Percentiles rank a stretch among this genome's conserved stretches.
Conservation (phyloP, 2,113 vertebrate species). For the Anoplopoma fimbria region DNA sequence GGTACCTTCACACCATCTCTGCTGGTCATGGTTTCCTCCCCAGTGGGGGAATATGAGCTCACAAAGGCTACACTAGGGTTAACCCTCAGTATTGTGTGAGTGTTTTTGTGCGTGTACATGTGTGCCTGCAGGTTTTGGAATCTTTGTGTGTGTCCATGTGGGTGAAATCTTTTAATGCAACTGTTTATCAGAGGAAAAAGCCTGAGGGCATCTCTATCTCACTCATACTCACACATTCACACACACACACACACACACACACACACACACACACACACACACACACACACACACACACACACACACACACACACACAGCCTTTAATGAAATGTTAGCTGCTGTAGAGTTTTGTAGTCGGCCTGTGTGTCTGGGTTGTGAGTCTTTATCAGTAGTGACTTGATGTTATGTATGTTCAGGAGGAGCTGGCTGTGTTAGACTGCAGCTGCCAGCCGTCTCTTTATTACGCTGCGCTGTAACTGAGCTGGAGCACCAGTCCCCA, state of each 20-base stretch:
- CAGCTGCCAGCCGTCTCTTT: conserved; percentile 53
- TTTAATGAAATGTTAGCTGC: conserved; percentile 66
- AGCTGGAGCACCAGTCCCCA: conserved; percentile 40
- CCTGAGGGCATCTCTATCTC: conserved; percentile 52
- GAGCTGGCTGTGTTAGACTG: conserved; percentile 41
- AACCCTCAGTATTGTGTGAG: conserved; percentile 16
- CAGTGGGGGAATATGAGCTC: conserved; percentile 18
- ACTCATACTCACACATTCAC: not conserved
- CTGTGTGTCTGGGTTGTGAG: conserved; percentile 33
- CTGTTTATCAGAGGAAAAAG: conserved; percentile 65
- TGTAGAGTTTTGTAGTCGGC: conserved; percentile 24
- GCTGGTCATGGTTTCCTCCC: conserved; percentile 29
- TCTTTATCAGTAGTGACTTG: conserved; percentile 64
- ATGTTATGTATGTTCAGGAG: conserved; percentile 46
- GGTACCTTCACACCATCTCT: not conserved
- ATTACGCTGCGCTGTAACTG: conserved; percentile 52
- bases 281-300: conserved; percentile 5
- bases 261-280: conserved; percentile 23
- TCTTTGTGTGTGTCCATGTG: conserved; percentile 44
- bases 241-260: conserved; percentile 1
- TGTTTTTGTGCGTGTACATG: conserved; percentile 4
- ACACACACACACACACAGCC: conserved; percentile 27
- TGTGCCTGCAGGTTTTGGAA: conserved; percentile 13
- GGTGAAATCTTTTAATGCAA: conserved; percentile 69
- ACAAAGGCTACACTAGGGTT: conserved; percentile 39